Evolutionary conservation across 2,888 invertebrate species (phyloP).

Genomic region (Lucinisca nassula): DNA sequence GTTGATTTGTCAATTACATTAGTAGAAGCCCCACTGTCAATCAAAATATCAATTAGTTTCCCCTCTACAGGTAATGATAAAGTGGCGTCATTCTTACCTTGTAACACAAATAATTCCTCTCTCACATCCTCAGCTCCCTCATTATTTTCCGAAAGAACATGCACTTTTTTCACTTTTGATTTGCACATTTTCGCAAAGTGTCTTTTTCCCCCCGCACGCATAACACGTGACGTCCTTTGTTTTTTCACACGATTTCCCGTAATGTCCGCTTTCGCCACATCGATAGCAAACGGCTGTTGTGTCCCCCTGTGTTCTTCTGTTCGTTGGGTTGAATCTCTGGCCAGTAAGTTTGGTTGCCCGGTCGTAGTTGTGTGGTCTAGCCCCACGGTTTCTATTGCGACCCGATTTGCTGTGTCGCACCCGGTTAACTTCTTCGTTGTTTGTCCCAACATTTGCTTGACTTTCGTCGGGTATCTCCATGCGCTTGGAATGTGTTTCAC

Average conservation of each 20-base stretch:
- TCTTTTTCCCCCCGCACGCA: background rate
- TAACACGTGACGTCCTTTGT: too few relatives aligned
- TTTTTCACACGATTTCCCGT: slow-evolving; percentile 1
- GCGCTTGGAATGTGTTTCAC: background rate
- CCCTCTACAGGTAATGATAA: slow-evolving; percentile 4
- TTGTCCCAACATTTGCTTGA: background rate
- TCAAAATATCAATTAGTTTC: background rate
- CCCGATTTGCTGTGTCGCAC: background rate
- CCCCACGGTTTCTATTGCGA: background rate
- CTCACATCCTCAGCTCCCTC: background rate
- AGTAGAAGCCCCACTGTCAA: slow-evolving; percentile 2
- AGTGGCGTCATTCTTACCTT: too few relatives aligned
- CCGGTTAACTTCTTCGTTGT: background rate
- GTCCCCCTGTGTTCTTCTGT: background rate
- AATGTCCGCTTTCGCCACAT: background rate
- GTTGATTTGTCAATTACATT: background rate
- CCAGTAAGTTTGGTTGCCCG: background rate
- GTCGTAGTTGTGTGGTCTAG: background rate
- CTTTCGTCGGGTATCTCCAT: too few relatives aligned
- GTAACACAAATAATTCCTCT: background rate
- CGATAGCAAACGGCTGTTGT: background rate
- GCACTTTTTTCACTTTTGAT: background rate
- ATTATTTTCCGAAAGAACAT: slow-evolving; percentile 5
- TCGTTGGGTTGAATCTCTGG: background rate
- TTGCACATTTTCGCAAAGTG: background rate